phyloP scores from a whole-genome alignment of 2,113 vertebrate species.

The Scopus umbretta region DNA sequence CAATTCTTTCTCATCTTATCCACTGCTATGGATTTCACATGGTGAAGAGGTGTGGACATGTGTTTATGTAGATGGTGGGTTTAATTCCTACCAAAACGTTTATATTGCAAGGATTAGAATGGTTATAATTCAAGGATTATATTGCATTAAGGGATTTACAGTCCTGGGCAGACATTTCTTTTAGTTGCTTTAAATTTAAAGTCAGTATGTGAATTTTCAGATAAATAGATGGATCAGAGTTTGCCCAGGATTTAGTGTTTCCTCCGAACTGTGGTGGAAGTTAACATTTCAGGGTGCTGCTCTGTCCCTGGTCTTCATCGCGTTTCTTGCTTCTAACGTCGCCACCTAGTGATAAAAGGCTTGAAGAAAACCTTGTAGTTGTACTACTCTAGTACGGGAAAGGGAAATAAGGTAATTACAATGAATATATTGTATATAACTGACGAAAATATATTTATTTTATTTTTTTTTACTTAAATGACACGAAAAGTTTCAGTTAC shows the following conservation, averaged over 20 bases:
- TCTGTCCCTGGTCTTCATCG: neutral
- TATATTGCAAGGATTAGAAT: neutral
- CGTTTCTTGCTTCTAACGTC: neutral
- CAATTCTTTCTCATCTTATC: neutral
- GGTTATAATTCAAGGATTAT: neutral
- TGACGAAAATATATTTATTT: neutral
- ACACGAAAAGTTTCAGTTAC: neutral
- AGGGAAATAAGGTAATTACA: fast-evolving
- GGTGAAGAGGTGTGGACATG: neutral
- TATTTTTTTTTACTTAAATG: neutral
- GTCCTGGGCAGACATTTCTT: neutral
- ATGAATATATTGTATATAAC: neutral
- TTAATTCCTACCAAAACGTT: neutral
- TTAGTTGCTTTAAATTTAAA: neutral
- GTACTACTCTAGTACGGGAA: neutral
- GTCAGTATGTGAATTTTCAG: neutral
- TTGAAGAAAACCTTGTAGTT: neutral
- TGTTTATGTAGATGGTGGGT: neutral
- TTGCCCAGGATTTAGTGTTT: neutral
- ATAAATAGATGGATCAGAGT: neutral
- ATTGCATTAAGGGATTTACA: neutral
- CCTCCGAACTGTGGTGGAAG: neutral
- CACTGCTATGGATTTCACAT: neutral
- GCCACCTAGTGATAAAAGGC: slow-evolving; percentile 36
- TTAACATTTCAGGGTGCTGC: neutral